Evolutionary conservation across 1,140 invertebrate species (phyloP).

Genomic region (Ylistrum balloti): DNA sequence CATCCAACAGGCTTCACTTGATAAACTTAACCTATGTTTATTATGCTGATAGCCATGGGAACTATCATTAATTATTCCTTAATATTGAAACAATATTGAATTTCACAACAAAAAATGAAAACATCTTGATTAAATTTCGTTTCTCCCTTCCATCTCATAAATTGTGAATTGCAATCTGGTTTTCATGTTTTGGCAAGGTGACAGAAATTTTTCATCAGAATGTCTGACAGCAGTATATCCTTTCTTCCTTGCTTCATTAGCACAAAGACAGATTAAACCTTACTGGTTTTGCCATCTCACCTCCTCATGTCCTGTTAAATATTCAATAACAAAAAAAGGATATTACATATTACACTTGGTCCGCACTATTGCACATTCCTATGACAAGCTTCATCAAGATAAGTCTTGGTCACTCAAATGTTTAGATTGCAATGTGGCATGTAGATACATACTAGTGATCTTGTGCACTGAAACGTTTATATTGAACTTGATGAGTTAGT

Average conservation of each 20-base stretch:
- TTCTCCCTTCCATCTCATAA: not conserved
- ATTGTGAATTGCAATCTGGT: not conserved
- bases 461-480: conserved; percentile 7
- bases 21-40: not conserved
- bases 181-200: conserved; percentile 17
- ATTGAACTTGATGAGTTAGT: conserved; percentile 12
- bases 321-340: conserved; percentile 27
- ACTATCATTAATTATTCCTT: not conserved
- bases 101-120: not conserved
- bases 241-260: not conserved
- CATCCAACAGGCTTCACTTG: not conserved
- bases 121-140: not conserved
- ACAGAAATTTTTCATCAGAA: conserved; percentile 7
- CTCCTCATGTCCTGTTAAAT: conserved; percentile 32
- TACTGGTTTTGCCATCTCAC: conserved; percentile 21
- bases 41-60: not conserved
- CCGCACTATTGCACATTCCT: conserved; percentile 24
- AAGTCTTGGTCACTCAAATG: not conserved
- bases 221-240: not conserved
- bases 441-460: conserved; percentile 17
- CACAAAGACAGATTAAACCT: conserved; percentile 9
- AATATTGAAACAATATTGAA: conserved; percentile 1
- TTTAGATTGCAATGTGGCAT: not conserved
- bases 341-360: conserved; percentile 20
- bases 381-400: conserved; percentile 33